phyloP scores from a whole-genome alignment of 1,140 invertebrate genomes.

The Drosophila equinoxialis region DNA sequence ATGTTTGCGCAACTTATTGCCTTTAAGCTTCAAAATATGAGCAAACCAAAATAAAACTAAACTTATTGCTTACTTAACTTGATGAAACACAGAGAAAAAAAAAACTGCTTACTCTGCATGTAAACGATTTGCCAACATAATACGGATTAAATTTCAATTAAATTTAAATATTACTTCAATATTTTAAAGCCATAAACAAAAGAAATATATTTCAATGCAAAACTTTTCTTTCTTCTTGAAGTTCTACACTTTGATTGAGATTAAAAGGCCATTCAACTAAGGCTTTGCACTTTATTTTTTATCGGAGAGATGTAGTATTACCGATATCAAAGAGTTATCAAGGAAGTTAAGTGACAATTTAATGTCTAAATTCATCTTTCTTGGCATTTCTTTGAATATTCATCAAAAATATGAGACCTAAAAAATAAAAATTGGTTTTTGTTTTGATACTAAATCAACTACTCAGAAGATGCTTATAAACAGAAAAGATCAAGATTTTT shows the following conservation, averaged over 20 bases:
- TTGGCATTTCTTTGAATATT: not conserved
- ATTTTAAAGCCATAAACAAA: not conserved
- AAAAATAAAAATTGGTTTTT: too few species aligned
- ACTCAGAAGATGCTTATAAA: too few species aligned
- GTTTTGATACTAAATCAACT: too few species aligned
- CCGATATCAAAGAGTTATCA: too few species aligned
- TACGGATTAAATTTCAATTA: not conserved
- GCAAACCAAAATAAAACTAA: constrained; percentile 32
- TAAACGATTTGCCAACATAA: not conserved
- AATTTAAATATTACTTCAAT: not conserved
- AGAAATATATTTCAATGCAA: too few species aligned
- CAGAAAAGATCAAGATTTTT: too few species aligned
- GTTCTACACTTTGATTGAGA: too few species aligned
- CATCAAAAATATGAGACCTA: not conserved
- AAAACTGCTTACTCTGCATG: not conserved
- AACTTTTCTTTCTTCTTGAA: too few species aligned
- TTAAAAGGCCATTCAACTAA: too few species aligned
- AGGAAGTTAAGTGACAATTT: too few species aligned
- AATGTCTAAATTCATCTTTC: not conserved
- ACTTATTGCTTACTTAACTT: constrained; percentile 36
- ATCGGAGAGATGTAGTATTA: too few species aligned
- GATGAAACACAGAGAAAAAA: constrained; percentile 30
- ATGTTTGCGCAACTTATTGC: constrained; percentile 66
- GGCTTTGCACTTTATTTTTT: too few species aligned
- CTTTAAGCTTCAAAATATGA: constrained; percentile 64